These are phyloP conservation scores for Elanus axillaris DNA, from an alignment of 2,113 vertebrate genomes.

Conservation along the genomic window DNA sequence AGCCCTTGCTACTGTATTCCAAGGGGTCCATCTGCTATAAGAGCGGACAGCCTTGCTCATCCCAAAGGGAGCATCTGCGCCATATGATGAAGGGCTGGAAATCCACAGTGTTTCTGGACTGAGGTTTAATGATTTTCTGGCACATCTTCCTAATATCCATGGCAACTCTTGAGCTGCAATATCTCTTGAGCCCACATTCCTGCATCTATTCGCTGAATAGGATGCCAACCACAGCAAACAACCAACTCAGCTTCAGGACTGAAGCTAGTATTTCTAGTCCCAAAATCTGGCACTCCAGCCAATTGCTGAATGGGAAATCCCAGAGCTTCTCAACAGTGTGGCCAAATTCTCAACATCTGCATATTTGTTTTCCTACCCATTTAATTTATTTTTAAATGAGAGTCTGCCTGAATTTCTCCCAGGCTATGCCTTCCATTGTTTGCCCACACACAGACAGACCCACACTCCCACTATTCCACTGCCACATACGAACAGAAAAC, in stretches of 20 bases:
- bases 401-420: not conserved
- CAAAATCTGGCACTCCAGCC: not conserved
- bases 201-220: not conserved
- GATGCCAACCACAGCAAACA: slow-evolving; percentile 17
- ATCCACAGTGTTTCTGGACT: slow-evolving; percentile 6
- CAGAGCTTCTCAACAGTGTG: not conserved
- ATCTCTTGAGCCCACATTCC: slow-evolving; percentile 31
- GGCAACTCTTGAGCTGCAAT: slow-evolving; percentile 12
- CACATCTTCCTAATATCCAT: slow-evolving; percentile 46
- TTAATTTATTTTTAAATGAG: slow-evolving; percentile 56
- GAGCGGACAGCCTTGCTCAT: not conserved
- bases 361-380: slow-evolving; percentile 50
- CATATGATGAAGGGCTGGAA: not conserved
- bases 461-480: not conserved
- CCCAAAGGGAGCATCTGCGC: slow-evolving; percentile 39
- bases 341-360: slow-evolving; percentile 35
- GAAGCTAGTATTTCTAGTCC: not conserved
- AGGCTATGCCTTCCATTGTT: not conserved
- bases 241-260: slow-evolving; percentile 3
- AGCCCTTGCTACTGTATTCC: not conserved
- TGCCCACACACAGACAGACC: not conserved
- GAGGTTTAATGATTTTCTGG: slow-evolving; percentile 44
- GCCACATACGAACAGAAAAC: not conserved
- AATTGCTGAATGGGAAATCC: slow-evolving; percentile 18
- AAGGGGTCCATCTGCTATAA: not conserved